These are phyloP conservation scores for Anabacerthia variegaticeps DNA, from an alignment of 2,797 vertebrate genomes.

Conservation along the genomic window DNA sequence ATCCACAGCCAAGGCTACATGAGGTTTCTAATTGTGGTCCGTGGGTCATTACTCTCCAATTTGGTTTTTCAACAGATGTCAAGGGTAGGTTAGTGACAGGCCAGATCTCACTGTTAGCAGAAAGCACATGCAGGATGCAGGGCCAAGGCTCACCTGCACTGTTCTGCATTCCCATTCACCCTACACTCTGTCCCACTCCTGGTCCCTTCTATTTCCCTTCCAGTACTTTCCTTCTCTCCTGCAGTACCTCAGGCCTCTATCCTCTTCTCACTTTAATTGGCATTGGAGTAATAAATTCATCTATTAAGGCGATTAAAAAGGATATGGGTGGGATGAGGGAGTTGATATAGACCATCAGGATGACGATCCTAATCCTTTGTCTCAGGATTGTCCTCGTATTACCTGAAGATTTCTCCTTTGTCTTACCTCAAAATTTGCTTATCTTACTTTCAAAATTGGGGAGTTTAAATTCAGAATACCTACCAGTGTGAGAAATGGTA, in stretches of 20 bases:
- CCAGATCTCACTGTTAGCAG: not conserved
- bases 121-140: rapidly evolving
- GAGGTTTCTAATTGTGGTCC: not conserved
- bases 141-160: not conserved
- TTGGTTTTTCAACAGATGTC: not conserved
- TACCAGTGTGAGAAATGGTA: not conserved
- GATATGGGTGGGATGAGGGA: not conserved
- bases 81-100: not conserved
- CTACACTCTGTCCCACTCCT: rapidly evolving
- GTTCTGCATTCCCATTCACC: not conserved
- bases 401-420: not conserved
- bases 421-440: not conserved
- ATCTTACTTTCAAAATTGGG: not conserved
- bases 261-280: not conserved
- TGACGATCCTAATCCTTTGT: not conserved
- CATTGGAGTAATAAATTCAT: not conserved
- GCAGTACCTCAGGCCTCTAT: not conserved
- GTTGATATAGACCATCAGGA: not conserved
- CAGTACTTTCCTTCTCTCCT: not conserved
- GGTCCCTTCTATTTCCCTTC: not conserved
- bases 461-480: not conserved
- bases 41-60: not conserved
- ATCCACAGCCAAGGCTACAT: not conserved
- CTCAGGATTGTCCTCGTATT: not conserved
- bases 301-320: not conserved